These are phyloP conservation scores for Biston stratarius DNA, from an alignment of 2,888 invertebrate genomes.

Conservation along the genomic window DNA sequence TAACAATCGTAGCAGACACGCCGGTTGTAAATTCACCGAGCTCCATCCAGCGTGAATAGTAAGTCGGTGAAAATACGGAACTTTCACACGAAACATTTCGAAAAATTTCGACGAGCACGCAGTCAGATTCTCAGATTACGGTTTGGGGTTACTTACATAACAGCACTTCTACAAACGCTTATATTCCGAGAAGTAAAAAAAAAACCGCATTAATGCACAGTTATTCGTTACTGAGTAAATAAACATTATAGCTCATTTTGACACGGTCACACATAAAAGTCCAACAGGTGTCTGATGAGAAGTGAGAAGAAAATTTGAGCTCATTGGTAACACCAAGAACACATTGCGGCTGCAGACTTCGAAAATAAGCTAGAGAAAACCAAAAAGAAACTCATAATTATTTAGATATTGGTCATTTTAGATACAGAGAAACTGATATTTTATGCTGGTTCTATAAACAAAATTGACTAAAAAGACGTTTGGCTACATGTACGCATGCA, in stretches of 20 bases:
- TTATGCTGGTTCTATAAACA: background rate
- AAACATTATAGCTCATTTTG: conserved; percentile 6
- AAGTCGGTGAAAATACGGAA: conserved; percentile 53
- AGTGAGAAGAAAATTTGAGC: background rate
- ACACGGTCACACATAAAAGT: background rate
- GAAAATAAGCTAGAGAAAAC: no score
- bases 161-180: conserved; percentile 39
- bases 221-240: conserved; percentile 9
- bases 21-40: conserved; percentile 40
- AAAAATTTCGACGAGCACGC: conserved; percentile 47
- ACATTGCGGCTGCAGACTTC: background rate
- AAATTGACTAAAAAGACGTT: background rate
- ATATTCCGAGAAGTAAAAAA: conserved; percentile 21
- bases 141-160: conserved; percentile 38
- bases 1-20: conserved; percentile 10
- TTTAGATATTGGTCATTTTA: no score
- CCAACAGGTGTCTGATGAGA: background rate
- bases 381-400: no score
- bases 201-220: conserved; percentile 21
- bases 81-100: conserved; percentile 56
- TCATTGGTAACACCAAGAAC: background rate
- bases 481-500: conserved; percentile 20
- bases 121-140: conserved; percentile 42
- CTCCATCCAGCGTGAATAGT: conserved; percentile 42
- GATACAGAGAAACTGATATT: no score